Conservation (phyloP, 2,113 vertebrate species). For the Brienomyrus brachyistius region DNA sequence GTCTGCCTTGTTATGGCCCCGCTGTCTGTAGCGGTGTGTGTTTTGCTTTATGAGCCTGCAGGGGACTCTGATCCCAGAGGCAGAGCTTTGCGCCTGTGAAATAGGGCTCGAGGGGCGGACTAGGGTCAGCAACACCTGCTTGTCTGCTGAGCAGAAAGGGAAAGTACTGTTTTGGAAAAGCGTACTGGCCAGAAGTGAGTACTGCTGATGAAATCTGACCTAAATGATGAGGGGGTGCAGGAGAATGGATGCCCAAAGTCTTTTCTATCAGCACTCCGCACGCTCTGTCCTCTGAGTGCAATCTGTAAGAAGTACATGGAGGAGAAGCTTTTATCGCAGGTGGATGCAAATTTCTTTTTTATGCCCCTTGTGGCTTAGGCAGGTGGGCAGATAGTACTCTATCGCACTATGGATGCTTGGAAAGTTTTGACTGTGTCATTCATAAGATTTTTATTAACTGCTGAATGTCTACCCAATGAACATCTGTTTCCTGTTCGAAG, state of each 20-base stretch:
- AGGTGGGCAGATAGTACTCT: neutral
- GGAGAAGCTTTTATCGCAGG: neutral
- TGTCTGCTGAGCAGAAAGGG: neutral
- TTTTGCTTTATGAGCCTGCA: neutral
- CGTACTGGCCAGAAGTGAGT: neutral
- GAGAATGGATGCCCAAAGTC: neutral
- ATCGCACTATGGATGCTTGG: neutral
- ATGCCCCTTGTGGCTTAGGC: neutral
- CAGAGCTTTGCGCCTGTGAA: neutral
- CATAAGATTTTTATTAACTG: neutral
- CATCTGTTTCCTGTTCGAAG: neutral
- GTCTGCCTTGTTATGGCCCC: neutral
- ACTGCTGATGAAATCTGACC: neutral
- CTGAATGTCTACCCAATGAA: neutral
- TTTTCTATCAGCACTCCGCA: neutral
- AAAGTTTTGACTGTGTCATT: neutral
- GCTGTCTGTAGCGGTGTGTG: neutral
- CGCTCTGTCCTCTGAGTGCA: neutral
- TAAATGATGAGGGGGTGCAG: neutral
- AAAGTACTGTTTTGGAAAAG: neutral
- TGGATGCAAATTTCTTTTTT: neutral
- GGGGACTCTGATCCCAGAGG: neutral
- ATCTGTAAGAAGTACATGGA: neutral
- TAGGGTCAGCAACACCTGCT: neutral
- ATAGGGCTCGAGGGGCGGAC: neutral